Percentiles rank a stretch among this genome's conserved stretches.
Evolutionary conservation across 2,113 vertebrate genomes (phyloP).

Genomic region (Fulica atra): DNA sequence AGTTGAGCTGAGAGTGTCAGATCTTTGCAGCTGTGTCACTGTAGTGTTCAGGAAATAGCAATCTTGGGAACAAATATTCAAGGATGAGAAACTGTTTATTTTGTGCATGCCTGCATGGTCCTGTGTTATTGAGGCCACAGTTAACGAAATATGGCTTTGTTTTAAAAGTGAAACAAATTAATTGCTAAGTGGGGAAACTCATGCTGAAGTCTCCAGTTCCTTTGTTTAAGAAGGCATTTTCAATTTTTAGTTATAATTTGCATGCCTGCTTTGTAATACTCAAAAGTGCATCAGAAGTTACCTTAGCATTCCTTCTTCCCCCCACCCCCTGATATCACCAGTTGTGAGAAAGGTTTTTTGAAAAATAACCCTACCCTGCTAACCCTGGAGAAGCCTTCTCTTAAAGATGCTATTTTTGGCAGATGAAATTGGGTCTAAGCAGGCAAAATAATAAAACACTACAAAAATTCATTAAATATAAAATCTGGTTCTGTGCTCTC

Average conservation of each 20-base stretch:
- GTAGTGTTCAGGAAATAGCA: not conserved
- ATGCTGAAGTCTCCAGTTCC: not conserved
- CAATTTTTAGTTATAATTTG: not conserved
- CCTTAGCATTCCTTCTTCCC: not conserved
- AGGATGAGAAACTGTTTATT: not conserved
- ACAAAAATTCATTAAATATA: not conserved
- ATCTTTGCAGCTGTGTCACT: not conserved
- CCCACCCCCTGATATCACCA: accelerated
- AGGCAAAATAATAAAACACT: not conserved
- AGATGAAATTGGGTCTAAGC: not conserved
- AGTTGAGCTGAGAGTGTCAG: not conserved
- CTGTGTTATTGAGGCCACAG: not conserved
- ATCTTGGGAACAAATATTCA: not conserved
- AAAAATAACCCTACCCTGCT: not conserved
- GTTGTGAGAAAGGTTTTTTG: not conserved
- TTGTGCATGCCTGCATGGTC: not conserved
- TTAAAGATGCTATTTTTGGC: not conserved
- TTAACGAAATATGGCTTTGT: not conserved
- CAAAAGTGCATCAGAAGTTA: not conserved
- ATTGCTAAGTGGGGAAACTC: not conserved
- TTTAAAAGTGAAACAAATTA: not conserved
- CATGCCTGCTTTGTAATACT: not conserved
- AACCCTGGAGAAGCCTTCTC: not conserved
- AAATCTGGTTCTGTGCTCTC: not conserved
- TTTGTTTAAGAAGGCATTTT: not conserved